Conservation (phyloP, 2,797 vertebrate genomes). For the Smutsia gigantea region DNA sequence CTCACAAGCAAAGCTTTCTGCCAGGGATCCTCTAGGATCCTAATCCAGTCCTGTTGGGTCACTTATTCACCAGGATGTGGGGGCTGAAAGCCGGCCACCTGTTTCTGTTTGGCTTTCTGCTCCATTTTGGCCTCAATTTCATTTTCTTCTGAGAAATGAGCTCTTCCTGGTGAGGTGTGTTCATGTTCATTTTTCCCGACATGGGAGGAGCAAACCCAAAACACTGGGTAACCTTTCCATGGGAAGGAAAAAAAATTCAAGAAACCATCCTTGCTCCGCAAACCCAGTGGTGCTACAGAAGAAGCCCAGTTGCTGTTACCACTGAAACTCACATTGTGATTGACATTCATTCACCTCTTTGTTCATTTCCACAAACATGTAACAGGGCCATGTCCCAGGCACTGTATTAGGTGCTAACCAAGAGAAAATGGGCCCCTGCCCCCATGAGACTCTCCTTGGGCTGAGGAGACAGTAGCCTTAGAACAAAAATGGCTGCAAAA, state of each 20-base stretch:
- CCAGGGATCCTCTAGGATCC: neutral
- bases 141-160: slow-evolving; percentile 97
- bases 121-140: slow-evolving; percentile 96
- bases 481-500: neutral
- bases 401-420: neutral
- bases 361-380: neutral
- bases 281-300: neutral
- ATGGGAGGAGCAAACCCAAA: slow-evolving; percentile 89
- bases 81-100: slow-evolving; percentile 84
- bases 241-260: slow-evolving; percentile 69
- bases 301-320: neutral
- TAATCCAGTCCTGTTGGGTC: neutral
- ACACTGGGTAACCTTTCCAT: slow-evolving; percentile 93
- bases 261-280: neutral
- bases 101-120: slow-evolving; percentile 90
- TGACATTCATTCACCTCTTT: neutral
- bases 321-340: neutral
- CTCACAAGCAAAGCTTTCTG: neutral
- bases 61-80: no score
- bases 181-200: slow-evolving; percentile 92
- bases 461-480: neutral
- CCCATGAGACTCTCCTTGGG: neutral
- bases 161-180: slow-evolving; percentile 96
- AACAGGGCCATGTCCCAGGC: neutral
- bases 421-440: neutral